A percentile compares a stretch with the other conserved stretches of the same genome.
These are phyloP conservation scores for Bombus soroeensis DNA, from an alignment of 1,140 invertebrate species.

Conservation along the genomic window DNA sequence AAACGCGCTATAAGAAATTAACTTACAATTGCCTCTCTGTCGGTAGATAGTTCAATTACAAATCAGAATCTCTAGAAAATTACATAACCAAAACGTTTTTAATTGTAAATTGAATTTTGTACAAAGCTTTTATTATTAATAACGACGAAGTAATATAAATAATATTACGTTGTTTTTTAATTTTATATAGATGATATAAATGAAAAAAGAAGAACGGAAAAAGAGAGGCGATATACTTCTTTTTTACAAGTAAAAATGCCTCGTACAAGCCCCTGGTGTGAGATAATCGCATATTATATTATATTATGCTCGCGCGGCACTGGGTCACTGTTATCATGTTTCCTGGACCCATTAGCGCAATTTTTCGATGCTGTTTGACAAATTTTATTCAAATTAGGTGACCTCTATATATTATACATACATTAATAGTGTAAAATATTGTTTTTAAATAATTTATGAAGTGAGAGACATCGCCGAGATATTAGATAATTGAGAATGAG, in stretches of 20 bases:
- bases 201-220: slow-evolving; percentile 40
- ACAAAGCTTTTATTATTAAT: slow-evolving; percentile 82
- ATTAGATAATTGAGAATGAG: slow-evolving; percentile 75
- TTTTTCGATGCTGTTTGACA: slow-evolving; percentile 74
- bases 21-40: slow-evolving; percentile 73
- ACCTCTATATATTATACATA: slow-evolving; percentile 76
- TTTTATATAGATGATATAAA: slow-evolving; percentile 78
- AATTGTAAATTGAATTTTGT: slow-evolving; percentile 83
- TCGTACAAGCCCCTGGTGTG: slow-evolving; percentile 80
- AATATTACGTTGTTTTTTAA: slow-evolving; percentile 83
- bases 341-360: slow-evolving; percentile 72
- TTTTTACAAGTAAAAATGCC: slow-evolving; percentile 74
- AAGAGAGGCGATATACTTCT: slow-evolving; percentile 59
- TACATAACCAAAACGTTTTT: slow-evolving; percentile 81
- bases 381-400: slow-evolving; percentile 75
- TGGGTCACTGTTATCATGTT: slow-evolving; percentile 80
- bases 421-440: slow-evolving; percentile 80
- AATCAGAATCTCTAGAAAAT: slow-evolving; percentile 76
- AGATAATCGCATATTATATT: slow-evolving; percentile 62
- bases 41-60: slow-evolving; percentile 77
- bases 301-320: slow-evolving; percentile 71
- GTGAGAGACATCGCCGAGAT: slow-evolving; percentile 75
- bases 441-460: slow-evolving; percentile 80
- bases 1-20: slow-evolving; percentile 65
- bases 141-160: slow-evolving; percentile 81